Percentiles rank a stretch among this genome's conserved stretches.
Conservation (phyloP, 2,113 vertebrate species). For the Coptodon rendalli region DNA sequence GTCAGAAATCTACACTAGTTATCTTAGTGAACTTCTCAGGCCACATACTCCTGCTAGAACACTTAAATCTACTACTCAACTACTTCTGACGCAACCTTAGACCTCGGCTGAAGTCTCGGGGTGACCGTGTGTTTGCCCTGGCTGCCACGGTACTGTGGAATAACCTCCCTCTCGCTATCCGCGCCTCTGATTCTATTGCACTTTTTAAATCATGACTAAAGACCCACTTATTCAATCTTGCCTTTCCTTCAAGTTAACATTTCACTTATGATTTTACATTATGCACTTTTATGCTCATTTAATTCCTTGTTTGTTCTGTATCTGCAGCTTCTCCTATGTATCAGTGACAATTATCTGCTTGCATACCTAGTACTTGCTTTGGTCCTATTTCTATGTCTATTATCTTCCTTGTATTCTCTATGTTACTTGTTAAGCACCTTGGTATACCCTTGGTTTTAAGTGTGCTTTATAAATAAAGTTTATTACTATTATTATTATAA, state of each 20-base stretch:
- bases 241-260: not conserved
- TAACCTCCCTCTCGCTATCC: not conserved
- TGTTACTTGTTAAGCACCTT: not conserved
- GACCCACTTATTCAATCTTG: not conserved
- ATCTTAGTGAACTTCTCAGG: not conserved
- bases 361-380: not conserved
- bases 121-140: not conserved
- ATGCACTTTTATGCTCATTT: not conserved
- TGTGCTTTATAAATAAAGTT: too few relatives aligned
- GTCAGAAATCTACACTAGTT: not conserved
- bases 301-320: not conserved
- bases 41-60: too few relatives aligned
- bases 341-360: not conserved
- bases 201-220: not conserved
- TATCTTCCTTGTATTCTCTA: not conserved
- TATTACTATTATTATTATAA: too few relatives aligned
- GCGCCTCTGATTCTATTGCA: fast-evolving
- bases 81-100: too few relatives aligned
- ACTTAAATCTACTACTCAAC: too few relatives aligned
- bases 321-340: not conserved
- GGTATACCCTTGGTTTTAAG: not conserved
- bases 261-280: not conserved
- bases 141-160: not conserved
- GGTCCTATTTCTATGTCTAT: not conserved
- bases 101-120: too few relatives aligned